phyloP scores from a whole-genome alignment of 2,113 vertebrate genomes.

The Oreocharis arfaki region DNA sequence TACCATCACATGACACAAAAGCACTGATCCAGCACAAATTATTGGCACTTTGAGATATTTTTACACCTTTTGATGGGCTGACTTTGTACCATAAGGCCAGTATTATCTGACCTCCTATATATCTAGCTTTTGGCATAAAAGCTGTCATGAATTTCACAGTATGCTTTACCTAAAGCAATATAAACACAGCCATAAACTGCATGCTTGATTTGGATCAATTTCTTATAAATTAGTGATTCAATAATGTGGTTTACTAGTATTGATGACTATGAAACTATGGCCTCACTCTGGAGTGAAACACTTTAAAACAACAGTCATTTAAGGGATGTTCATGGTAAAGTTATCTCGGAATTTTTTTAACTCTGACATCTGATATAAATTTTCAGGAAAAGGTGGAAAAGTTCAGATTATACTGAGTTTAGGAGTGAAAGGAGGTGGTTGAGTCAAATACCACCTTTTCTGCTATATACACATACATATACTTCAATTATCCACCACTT shows the following conservation, averaged over 20 bases:
- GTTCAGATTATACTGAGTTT: neutral
- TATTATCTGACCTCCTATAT: neutral
- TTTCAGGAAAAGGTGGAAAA: neutral
- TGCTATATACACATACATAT: neutral
- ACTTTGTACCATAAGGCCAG: neutral
- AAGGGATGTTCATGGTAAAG: neutral
- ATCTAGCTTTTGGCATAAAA: neutral
- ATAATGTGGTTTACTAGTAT: neutral
- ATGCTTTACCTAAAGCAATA: neutral
- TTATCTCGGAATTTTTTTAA: neutral
- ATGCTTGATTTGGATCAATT: neutral
- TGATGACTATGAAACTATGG: neutral
- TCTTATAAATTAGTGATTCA: neutral
- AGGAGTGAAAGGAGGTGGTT: rapidly evolving
- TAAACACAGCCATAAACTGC: neutral
- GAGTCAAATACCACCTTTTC: neutral
- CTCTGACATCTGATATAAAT: neutral
- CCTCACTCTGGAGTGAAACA: neutral
- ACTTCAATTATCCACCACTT: neutral
- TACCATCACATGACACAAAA: neutral
- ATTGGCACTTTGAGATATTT: neutral
- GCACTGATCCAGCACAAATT: neutral
- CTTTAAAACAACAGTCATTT: neutral
- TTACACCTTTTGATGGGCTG: neutral
- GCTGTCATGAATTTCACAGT: neutral